These are phyloP conservation scores for Montipora efflorescens DNA, from an alignment of 64 coral and sea anemone genomes.

Conservation along the genomic window DNA sequence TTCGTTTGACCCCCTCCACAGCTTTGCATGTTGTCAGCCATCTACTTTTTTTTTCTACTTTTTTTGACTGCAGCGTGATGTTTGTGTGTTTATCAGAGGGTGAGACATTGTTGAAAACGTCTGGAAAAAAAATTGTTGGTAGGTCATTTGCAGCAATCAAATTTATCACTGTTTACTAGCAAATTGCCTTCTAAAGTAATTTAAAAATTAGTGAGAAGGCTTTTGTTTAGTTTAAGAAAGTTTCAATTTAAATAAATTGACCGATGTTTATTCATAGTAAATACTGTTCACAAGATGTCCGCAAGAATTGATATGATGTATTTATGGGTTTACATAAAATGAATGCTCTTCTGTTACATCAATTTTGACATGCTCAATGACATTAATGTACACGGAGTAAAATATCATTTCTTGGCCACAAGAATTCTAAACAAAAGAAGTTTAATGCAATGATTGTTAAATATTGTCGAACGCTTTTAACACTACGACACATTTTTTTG, in stretches of 20 bases:
- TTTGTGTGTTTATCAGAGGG: background rate
- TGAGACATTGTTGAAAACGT: background rate
- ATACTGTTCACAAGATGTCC: conserved; percentile 9
- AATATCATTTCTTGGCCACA: too few relatives aligned
- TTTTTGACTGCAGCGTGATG: background rate
- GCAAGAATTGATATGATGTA: conserved; percentile 27
- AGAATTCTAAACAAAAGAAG: too few relatives aligned
- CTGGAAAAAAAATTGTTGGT: background rate
- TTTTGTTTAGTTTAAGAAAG: background rate
- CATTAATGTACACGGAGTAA: background rate
- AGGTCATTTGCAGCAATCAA: conserved; percentile 28
- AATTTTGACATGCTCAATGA: background rate
- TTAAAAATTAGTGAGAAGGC: background rate
- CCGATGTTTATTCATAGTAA: background rate
- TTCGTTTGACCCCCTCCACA: too few relatives aligned
- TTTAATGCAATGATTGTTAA: background rate
- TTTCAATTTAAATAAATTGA: conserved; percentile 34
- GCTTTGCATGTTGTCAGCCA: too few relatives aligned
- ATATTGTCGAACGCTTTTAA: background rate
- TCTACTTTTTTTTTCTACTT: background rate
- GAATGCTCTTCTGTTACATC: background rate
- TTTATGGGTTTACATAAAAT: background rate
- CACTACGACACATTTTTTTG: too few relatives aligned
- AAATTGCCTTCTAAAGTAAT: background rate
- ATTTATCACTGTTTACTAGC: background rate